Conservation (phyloP, 2,888 invertebrate genomes). For the Harpagoxenus sublaevis region DNA sequence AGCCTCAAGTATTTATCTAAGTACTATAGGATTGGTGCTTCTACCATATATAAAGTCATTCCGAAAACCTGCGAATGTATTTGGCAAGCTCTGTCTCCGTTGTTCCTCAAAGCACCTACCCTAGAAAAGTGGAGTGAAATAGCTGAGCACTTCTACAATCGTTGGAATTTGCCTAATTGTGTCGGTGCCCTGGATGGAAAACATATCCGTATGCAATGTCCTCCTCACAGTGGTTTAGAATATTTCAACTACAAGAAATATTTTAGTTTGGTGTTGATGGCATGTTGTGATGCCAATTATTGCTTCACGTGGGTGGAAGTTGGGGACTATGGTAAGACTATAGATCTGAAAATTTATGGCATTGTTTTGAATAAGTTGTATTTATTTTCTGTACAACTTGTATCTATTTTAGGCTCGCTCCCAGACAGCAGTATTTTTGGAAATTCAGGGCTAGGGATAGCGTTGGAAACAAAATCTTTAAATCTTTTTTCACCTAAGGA, state of each 20-base stretch:
- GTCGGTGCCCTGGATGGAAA: neutral
- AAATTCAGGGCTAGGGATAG: neutral
- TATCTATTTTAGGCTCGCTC: neutral
- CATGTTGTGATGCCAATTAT: neutral
- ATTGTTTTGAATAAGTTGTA: neutral
- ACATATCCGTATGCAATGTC: neutral
- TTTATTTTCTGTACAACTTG: neutral
- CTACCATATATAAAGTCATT: neutral
- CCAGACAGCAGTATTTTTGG: conserved; percentile 9
- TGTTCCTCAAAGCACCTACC: neutral
- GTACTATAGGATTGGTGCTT: neutral
- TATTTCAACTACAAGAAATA: neutral
- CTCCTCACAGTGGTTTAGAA: neutral
- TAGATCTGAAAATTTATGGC: neutral
- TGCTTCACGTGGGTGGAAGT: neutral
- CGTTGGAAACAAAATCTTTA: neutral
- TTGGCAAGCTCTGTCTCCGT: neutral
- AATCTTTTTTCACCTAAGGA: neutral
- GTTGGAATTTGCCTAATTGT: neutral
- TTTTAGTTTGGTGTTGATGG: neutral
- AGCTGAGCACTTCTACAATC: neutral
- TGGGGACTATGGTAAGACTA: conserved; percentile 1
- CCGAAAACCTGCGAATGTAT: neutral
- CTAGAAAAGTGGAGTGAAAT: neutral
- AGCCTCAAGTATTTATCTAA: neutral